Evolutionary conservation across 1,140 invertebrate genomes (phyloP), one percentile per base, ranked within the genome.

Genomic region (Patella vulgata): DNA sequence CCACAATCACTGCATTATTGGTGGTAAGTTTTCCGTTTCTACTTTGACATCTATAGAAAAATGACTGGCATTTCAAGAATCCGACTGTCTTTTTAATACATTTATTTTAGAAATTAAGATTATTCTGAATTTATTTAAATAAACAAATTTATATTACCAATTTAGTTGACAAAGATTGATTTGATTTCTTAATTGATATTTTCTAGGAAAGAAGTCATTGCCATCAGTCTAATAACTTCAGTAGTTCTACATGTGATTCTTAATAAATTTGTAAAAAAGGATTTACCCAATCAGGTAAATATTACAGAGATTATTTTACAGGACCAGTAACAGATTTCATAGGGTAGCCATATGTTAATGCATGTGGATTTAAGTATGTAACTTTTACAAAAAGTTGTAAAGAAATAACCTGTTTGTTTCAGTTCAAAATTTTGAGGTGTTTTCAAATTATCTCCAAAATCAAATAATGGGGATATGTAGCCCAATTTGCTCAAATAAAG

Each of bases 1-100:
- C 87, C 88, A 42, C 87, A 89, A 31, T 91, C 91, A 0, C 75
- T 95, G 0, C 93, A 91, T 91, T 90, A 89, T 79, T 93, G 91
- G 89, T 94, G 92, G 89, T 89, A 83, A 76, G 86, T 84, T 55
- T 40, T 33, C 11, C 59, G n/a, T 28, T 39, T 12, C 46, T 33
- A 25, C n/a, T 46, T n/a, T 40, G 14, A 47, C 1, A 47, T 21
- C 44, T 23, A 33, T 25, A 25, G 44, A 47, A 14, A 33, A 17
- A 0, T 47, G 51, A 47, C 31, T 61, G 8, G 36, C 14, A 52
- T 50, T 39, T 8, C 33, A 31, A 21, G 21, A 40, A 44, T 25
- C 25, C 28, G 21, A n/a, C n/a, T n/a, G n/a, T n/a, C n/a, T n/a
- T n/a, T 17, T 12, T 17, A n/a, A 14, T 53, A 50, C 25, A n/a